Evolutionary conservation across 2,797 vertebrate genomes (phyloP).

Genomic region (Cirrhinus molitorella): DNA sequence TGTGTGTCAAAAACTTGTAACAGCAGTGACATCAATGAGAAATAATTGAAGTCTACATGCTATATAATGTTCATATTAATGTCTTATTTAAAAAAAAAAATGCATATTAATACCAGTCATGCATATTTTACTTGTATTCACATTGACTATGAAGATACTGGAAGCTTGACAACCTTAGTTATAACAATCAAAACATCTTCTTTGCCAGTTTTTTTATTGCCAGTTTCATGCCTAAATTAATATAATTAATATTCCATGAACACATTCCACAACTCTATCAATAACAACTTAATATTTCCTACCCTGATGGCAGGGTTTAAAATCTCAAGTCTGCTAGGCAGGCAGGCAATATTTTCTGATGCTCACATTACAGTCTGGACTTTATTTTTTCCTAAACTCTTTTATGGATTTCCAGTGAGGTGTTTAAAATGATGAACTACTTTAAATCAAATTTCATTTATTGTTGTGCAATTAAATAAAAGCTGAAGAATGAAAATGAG

Average conservation of each 20-base stretch:
- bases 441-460: constrained; percentile 56
- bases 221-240: background rate
- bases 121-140: background rate
- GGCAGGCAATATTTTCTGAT: background rate
- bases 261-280: background rate
- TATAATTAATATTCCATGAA: background rate
- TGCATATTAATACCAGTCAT: background rate
- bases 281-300: background rate
- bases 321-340: background rate
- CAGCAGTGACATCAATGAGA: background rate
- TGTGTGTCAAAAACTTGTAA: background rate
- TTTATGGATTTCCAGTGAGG: constrained; percentile 53
- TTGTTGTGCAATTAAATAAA: constrained; percentile 63
- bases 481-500: constrained; percentile 57
- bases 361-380: background rate
- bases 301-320: background rate
- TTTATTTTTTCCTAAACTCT: constrained; percentile 43
- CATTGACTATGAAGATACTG: background rate
- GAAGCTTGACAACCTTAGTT: background rate
- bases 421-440: constrained; percentile 47
- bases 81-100: background rate
- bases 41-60: background rate
- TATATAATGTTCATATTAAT: background rate
- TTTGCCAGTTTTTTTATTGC: background rate
- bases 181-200: background rate